phyloP scores from a whole-genome alignment of 2,888 invertebrate genomes.

The Molanna angustata region DNA sequence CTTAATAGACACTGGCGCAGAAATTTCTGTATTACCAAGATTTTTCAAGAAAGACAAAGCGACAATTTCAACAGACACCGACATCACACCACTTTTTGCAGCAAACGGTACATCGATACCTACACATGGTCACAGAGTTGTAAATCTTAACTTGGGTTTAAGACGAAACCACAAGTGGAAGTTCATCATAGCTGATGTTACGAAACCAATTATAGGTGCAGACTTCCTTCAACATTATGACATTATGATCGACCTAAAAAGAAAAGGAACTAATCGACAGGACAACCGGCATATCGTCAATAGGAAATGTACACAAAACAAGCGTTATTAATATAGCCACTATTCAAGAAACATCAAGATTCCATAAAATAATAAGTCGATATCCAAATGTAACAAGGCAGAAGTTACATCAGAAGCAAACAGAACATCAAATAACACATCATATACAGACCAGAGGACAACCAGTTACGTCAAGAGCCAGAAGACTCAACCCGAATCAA shows the following conservation, averaged over 20 bases:
- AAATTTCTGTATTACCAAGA: not conserved
- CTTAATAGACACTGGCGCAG: constrained; percentile 6
- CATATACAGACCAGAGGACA: constrained; percentile 27
- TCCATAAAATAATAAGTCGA: no score
- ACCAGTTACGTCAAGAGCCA: constrained; percentile 23
- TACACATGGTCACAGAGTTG: constrained; percentile 5
- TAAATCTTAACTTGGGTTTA: constrained; percentile 3
- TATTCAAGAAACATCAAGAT: no score
- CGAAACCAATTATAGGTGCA: constrained; percentile 11
- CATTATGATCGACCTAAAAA: no score
- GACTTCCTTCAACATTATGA: no score
- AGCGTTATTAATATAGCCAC: no score
- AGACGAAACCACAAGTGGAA: constrained; percentile 6
- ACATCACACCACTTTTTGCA: constrained; percentile 9
- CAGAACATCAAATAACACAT: constrained; percentile 17
- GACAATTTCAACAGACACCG: not conserved
- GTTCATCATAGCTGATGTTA: constrained; percentile 13
- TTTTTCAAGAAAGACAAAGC: not conserved
- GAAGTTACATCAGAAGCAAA: no score
- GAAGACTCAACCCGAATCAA: constrained; percentile 20
- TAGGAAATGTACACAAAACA: no score
- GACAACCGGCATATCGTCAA: no score
- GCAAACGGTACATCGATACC: constrained; percentile 4
- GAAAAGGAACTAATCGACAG: no score
- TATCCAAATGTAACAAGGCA: no score